A percentile compares a stretch with the other conserved stretches of the same genome.
These are phyloP conservation scores for Aspidoscelis tigris DNA, from an alignment of 2,113 vertebrate genomes.

Conservation along the genomic window DNA sequence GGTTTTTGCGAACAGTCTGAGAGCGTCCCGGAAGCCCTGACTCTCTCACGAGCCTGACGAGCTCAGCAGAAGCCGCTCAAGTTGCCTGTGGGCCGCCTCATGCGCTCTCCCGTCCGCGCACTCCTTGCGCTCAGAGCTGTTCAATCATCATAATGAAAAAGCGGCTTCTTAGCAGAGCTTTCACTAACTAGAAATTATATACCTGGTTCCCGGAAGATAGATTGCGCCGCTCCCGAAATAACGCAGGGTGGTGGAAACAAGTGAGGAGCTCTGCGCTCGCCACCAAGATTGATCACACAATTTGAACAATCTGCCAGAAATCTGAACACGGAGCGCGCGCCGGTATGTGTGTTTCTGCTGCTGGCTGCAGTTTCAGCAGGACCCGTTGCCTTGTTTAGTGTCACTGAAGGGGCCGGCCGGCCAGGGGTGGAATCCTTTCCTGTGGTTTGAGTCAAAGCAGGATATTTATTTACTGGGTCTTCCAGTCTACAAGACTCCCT, in stretches of 20 bases:
- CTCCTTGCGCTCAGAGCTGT: conserved; percentile 48
- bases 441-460: too few species aligned
- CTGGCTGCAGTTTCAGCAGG: neutral
- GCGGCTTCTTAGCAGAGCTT: conserved; percentile 49
- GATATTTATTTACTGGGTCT: neutral
- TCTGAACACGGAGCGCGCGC: neutral
- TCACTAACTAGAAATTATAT: conserved; percentile 72
- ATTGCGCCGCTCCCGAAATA: conserved; percentile 40
- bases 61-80: conserved; percentile 50
- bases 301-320: conserved; percentile 57
- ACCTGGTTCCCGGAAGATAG: conserved; percentile 69
- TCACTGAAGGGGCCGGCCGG: too few species aligned
- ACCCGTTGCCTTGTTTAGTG: neutral
- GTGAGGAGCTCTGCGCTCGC: neutral
- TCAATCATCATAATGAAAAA: conserved; percentile 67
- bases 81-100: neutral
- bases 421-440: neutral
- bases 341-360: conserved; percentile 6
- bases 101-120: neutral
- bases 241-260: neutral
- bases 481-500: neutral
- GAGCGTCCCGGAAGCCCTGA: conserved; percentile 33
- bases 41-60: conserved; percentile 43
- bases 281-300: conserved; percentile 62
- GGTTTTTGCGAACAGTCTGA: conserved; percentile 58